These are phyloP conservation scores for Vanessa tameamea DNA, from an alignment of 1,140 invertebrate genomes.

Conservation along the genomic window DNA sequence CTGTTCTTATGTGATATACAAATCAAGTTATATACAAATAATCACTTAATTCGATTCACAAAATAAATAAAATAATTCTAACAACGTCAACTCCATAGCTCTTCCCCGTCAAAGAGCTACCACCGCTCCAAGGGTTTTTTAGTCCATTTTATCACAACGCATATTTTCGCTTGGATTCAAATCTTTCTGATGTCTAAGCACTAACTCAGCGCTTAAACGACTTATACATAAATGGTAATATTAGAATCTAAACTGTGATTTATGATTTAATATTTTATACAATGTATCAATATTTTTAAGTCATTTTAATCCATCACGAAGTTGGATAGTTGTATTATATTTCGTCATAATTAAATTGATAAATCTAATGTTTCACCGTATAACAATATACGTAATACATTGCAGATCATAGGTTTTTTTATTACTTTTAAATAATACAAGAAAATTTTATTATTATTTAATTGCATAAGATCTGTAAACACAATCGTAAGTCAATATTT, in stretches of 20 bases:
- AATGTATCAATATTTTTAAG: neutral
- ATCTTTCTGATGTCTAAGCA: constrained; percentile 47
- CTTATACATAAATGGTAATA: constrained; percentile 23
- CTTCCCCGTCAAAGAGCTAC: constrained; percentile 19
- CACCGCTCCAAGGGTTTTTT: constrained; percentile 43
- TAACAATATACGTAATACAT: too few relatives aligned
- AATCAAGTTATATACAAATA: too few relatives aligned
- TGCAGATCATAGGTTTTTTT: too few relatives aligned
- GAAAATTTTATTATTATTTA: too few relatives aligned
- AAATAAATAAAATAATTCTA: neutral
- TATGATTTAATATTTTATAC: constrained; percentile 3
- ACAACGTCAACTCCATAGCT: constrained; percentile 27
- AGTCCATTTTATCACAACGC: constrained; percentile 47
- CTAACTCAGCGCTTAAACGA: constrained; percentile 34
- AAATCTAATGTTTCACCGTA: too few relatives aligned
- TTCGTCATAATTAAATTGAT: too few relatives aligned
- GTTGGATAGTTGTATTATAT: too few relatives aligned
- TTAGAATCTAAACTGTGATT: constrained; percentile 12
- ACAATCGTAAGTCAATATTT: too few relatives aligned
- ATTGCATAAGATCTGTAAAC: too few relatives aligned
- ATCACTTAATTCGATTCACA: too few relatives aligned
- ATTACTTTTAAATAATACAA: too few relatives aligned
- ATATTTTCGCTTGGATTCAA: constrained; percentile 46
- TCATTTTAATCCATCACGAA: neutral
- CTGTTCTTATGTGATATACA: too few relatives aligned